Evolutionary conservation across 2,888 invertebrate genomes (phyloP), one percentile per base, ranked within the genome.

Genomic region (Acrobeloides nanus): DNA sequence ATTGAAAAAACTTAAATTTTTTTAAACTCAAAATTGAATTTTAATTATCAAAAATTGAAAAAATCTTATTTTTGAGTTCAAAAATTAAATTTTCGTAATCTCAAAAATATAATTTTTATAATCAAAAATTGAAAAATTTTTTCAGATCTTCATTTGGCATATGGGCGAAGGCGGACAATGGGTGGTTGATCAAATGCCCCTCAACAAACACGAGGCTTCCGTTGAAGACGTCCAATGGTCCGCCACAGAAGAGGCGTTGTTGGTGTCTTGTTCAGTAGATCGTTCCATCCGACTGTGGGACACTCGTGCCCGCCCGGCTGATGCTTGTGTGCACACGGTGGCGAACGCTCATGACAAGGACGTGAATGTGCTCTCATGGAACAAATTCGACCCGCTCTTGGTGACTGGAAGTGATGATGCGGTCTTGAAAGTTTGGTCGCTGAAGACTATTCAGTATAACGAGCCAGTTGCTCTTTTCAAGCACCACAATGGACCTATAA

Each of bases 141-240:
- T 61, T 5, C 33, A 89, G 71, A 90, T 97, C 65, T 89, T 92
- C 73, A 81, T 93, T 61, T 97, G 95, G 95, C 82, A 82, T 57
- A 86, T 88, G 21, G 78, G 81, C 46, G 83, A 87, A 72, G 83
- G 81, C 51, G 83, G 83, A 12, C 79, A 73, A 5, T 97, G 95
- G 95, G 81, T 81, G 62, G 87, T 95, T 1, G 89, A 92, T 76
- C 87, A 89, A 75, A 80, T 86, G 39, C 87, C 95, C 0, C 81
- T 87, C 47, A 79, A 82, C 40, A 90, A 87, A 0, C 97, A 99
- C 74, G 84, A 84, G 18, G 83, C 81, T 38, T 93, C 93, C 24
- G 88, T 99, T 10, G 97, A 97, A 80, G 97, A 99, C 76, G 80
- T 99, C 55, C 93, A 95, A 73, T 97, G 97, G 97, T 93, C 93